phyloP scores from a whole-genome alignment of 2,888 invertebrate genomes.

The Philaethria dido region DNA sequence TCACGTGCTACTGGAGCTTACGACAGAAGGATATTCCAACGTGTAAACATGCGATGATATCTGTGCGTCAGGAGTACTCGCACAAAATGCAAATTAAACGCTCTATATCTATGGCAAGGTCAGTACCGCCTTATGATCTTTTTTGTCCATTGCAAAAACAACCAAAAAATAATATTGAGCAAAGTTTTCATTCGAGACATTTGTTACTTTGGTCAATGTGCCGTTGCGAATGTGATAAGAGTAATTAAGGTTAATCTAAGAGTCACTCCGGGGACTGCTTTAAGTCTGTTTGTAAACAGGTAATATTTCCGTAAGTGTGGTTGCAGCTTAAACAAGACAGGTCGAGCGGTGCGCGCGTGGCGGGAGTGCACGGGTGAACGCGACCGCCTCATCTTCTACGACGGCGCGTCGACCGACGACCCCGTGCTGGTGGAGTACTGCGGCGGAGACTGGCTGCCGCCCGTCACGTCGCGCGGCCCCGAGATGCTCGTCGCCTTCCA shows the following conservation, averaged over 20 bases:
- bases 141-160: neutral
- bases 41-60: slow-evolving; percentile 96
- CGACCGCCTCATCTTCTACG: slow-evolving; percentile 93
- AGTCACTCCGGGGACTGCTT: neutral
- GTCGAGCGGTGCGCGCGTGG: slow-evolving; percentile 90
- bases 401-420: slow-evolving; percentile 92
- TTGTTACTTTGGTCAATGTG: no score
- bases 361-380: slow-evolving; percentile 91
- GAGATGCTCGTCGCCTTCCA: slow-evolving; percentile 95
- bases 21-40: slow-evolving; percentile 93
- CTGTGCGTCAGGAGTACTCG: slow-evolving; percentile 90
- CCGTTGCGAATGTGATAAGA: no score
- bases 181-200: no score
- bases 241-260: no score
- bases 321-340: slow-evolving; percentile 87
- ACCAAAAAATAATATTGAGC: neutral
- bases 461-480: slow-evolving; percentile 87
- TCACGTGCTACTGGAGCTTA: slow-evolving; percentile 95
- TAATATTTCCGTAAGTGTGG: neutral
- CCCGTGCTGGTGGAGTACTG: slow-evolving; percentile 94
- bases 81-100: slow-evolving; percentile 89
- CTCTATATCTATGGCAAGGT: slow-evolving; percentile 86
- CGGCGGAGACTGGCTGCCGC: slow-evolving; percentile 93
- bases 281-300: neutral
- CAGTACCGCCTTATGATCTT: slow-evolving; percentile 52